Conservation (phyloP, 30 jellyfish, hydroid and myxozoan species). For the Hydra vulgaris region DNA sequence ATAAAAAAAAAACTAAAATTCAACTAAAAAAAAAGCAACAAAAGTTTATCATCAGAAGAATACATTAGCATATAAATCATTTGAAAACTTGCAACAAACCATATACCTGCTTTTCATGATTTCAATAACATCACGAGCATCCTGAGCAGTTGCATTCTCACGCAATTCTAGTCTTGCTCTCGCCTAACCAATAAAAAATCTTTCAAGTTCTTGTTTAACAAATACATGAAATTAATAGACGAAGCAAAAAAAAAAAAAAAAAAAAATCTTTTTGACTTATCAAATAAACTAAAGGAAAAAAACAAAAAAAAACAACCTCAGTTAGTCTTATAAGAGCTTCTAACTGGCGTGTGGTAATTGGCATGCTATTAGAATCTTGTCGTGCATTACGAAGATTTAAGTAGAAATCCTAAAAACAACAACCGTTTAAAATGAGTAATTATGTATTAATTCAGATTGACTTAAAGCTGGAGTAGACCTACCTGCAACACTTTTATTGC, state of each 20-base stretch:
- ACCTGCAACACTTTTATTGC: constrained; percentile 84
- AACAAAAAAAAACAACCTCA: too few relatives aligned
- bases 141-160: constrained; percentile 77
- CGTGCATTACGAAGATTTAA: constrained; percentile 62
- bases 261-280: not conserved
- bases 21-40: too few relatives aligned
- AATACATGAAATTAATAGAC: too few relatives aligned
- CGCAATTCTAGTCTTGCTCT: constrained; percentile 95
- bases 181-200: constrained; percentile 67
- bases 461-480: not conserved
- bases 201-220: too few relatives aligned
- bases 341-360: constrained; percentile 87
- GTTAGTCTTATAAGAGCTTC: constrained; percentile 81
- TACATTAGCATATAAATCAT: too few relatives aligned
- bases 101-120: constrained; percentile 95
- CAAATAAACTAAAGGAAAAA: too few relatives aligned
- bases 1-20: constrained; percentile 1
- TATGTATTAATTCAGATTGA: not conserved
- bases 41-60: too few relatives aligned
- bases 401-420: constrained; percentile 57
- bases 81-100: too few relatives aligned
- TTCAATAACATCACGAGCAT: constrained; percentile 95
- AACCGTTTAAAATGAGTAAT: not conserved
- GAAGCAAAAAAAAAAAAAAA: too few relatives aligned
- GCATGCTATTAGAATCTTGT: constrained; percentile 72